Conservation (phyloP, 1,140 invertebrate genomes). For the Atta colombica region DNA sequence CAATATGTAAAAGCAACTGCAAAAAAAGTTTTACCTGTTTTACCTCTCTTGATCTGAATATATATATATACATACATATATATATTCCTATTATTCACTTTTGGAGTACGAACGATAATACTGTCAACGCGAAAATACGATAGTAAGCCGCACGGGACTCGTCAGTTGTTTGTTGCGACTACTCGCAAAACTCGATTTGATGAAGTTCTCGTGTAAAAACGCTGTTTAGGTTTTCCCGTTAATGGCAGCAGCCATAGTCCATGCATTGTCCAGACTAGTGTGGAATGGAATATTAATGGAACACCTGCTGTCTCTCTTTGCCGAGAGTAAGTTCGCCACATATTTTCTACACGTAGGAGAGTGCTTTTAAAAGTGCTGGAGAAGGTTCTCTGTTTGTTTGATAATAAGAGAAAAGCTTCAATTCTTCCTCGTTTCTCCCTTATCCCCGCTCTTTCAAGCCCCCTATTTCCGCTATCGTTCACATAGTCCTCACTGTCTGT, state of each 20-base stretch:
- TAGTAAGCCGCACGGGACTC: conserved; percentile 9
- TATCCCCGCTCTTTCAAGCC: too few relatives aligned
- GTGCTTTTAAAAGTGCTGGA: conserved; percentile 48
- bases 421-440: neutral
- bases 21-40: neutral
- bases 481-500: neutral
- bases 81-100: neutral
- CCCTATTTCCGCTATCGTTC: conserved; percentile 13
- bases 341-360: conserved; percentile 38
- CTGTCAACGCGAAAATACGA: conserved; percentile 24
- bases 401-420: conserved; percentile 53
- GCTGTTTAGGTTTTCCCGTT: conserved; percentile 49
- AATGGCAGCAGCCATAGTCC: conserved; percentile 25
- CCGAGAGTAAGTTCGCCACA: conserved; percentile 20
- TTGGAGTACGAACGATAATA: neutral
- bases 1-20: neutral
- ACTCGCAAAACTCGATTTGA: conserved; percentile 35
- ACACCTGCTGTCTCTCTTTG: conserved; percentile 37
- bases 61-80: too few relatives aligned
- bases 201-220: conserved; percentile 40
- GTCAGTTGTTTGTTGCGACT: conserved; percentile 5
- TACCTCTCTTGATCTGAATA: neutral
- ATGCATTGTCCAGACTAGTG: conserved; percentile 30
- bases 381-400: conserved; percentile 41
- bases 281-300: conserved; percentile 54